phyloP scores from a whole-genome alignment of 2,797 vertebrate genomes.

The Tenualosa ilisha region DNA sequence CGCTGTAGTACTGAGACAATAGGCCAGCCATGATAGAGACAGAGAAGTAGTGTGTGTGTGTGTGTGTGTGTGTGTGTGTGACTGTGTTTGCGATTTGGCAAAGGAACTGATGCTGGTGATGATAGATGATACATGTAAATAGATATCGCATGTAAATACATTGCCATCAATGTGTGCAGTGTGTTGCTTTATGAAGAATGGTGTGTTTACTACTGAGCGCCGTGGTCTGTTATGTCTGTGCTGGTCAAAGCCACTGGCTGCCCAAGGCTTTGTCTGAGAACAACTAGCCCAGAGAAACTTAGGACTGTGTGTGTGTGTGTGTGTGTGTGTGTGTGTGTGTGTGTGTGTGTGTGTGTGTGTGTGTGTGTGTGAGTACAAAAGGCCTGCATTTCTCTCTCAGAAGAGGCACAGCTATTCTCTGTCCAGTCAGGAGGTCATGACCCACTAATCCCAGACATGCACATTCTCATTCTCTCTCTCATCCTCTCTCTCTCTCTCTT shows the following conservation, averaged over 20 bases:
- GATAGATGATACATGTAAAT: neutral
- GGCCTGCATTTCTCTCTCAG: neutral
- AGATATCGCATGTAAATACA: neutral
- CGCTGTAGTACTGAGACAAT: neutral
- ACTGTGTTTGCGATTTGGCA: neutral
- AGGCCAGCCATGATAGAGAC: neutral
- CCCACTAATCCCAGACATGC: neutral
- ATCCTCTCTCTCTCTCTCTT: neutral
- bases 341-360: neutral
- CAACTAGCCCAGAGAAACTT: neutral
- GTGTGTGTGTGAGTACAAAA: neutral
- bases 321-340: constrained; percentile 35
- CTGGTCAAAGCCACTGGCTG: constrained; percentile 10
- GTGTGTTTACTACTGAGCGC: neutral
- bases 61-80: neutral
- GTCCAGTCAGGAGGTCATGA: constrained; percentile 18
- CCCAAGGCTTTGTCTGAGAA: neutral
- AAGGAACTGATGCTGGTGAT: neutral
- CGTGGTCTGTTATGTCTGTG: neutral
- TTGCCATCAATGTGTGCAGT: neutral
- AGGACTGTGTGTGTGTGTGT: too few relatives aligned
- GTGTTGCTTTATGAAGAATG: neutral
- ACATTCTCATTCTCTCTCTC: constrained; percentile 51
- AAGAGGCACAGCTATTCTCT: neutral
- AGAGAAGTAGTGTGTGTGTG: neutral